A percentile compares a stretch with the other conserved stretches of the same genome.
phyloP scores from a whole-genome alignment of 2,113 vertebrate species.

The Aldabrachelys gigantea region DNA sequence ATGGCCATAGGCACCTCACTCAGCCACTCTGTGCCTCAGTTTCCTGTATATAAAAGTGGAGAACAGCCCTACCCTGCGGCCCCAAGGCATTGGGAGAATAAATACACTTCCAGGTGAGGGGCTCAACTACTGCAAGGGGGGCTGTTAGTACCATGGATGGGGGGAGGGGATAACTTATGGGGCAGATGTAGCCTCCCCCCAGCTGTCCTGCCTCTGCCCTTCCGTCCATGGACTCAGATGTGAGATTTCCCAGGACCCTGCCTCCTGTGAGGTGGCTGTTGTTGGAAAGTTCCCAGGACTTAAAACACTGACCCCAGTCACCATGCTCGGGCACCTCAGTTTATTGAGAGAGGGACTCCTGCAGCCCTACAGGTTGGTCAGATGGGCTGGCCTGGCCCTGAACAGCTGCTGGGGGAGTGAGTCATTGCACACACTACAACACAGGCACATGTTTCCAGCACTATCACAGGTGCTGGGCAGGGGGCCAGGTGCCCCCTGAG shows the following conservation, averaged over 20 bases:
- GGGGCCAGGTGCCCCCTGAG: no score
- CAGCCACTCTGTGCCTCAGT: not conserved
- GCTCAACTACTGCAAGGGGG: no score
- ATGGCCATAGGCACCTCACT: not conserved
- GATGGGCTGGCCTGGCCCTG: not conserved
- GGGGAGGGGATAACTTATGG: not conserved
- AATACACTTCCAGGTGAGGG: not conserved
- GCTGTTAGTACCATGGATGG: no score
- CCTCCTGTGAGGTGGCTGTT: no score
- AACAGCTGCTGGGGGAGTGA: not conserved
- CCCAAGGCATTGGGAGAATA: not conserved
- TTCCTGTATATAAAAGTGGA: not conserved
- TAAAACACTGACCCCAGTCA: not conserved
- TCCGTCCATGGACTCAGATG: no score
- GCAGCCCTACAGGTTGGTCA: not conserved
- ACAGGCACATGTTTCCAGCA: not conserved
- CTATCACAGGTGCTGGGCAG: no score
- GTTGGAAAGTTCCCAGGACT: not conserved
- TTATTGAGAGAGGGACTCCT: not conserved
- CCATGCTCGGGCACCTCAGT: not conserved
- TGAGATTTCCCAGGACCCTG: not conserved
- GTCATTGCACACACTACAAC: not conserved
- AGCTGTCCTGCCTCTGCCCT: not conserved
- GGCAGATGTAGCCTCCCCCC: no score
- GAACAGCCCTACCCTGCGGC: not conserved